Conservation (phyloP, 2,113 vertebrate genomes). For the Sceloporus undulatus region DNA sequence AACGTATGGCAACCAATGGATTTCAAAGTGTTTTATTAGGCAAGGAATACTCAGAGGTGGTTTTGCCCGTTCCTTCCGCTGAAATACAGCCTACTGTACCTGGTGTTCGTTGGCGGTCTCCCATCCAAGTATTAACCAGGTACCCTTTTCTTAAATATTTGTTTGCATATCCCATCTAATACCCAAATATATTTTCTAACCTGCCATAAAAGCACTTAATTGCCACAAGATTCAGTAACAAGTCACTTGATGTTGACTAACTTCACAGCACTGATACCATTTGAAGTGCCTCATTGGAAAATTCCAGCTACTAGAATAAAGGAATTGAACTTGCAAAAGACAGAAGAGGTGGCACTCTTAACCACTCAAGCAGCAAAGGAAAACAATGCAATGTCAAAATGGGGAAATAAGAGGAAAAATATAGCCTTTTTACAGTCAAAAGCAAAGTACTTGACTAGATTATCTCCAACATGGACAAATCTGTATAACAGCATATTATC, state of each 20-base stretch:
- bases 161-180: background rate
- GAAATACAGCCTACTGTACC: too few species aligned
- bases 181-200: slow-evolving; percentile 12
- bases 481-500: background rate
- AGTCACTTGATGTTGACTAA: rapidly evolving
- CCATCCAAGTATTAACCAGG: too few species aligned
- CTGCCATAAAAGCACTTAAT: background rate
- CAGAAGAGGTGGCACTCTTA: background rate
- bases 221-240: background rate
- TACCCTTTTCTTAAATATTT: background rate
- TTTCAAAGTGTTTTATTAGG: too few species aligned
- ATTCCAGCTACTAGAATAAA: slow-evolving; percentile 1
- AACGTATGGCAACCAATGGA: too few species aligned
- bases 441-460: background rate
- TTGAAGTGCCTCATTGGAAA: rapidly evolving
- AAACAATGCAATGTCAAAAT: background rate
- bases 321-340: background rate
- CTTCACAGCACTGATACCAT: background rate
- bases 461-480: slow-evolving; percentile 23
- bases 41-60: too few species aligned
- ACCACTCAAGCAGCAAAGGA: background rate
- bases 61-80: too few species aligned
- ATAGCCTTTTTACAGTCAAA: background rate
- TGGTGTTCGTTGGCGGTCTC: too few species aligned
- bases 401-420: background rate